Evolutionary conservation across 2,797 vertebrate species (phyloP), one percentile per base, ranked within the genome.

Genomic region (Brachymystax lenok): DNA sequence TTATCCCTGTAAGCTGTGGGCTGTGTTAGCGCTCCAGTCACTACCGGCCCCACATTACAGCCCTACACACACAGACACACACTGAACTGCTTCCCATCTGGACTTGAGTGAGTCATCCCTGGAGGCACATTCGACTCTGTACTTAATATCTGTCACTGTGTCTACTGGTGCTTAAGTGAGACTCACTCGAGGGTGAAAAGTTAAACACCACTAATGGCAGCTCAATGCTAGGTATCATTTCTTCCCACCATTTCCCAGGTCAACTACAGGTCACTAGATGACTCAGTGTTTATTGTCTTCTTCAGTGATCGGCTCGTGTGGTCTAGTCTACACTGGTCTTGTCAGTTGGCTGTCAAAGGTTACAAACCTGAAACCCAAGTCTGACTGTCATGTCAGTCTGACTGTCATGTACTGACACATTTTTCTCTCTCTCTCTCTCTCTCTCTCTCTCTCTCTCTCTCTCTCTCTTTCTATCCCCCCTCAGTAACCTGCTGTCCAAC

Each of bases 401-500:
- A 56, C 54, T 6, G 5, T n/a, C 52, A 54, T 54, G 52, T 54
- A 17, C 13, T 54, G 54, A 56, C 54, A 56, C 54, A 19, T 56
- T 64, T 19, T 24, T n/a, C 1, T 1, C 35, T 40, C 1, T 40
- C 7, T 46, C 10, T 10, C 10, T 46, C 10, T 46, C 10, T 67
- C 4, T 21, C 12, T 67, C 14, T 61, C 28, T 72, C 61, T 74
- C 7, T 72, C 27, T 73, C 28, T 77, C 30, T 74, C 30, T 52
- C 2, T 3, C 10, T 71, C 35, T 50, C 12, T 21, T n/a, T 35
- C 46, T 24, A 13, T 70, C 12, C 14, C 21, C 21, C 5, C 84
- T 74, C 83, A 99, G 98, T 80, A 99, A 99, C 92, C 95, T 99
- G 79, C 94, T 99, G 80, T 97, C 98, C 83, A 99, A 99, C 87